Percentiles rank a stretch among this genome's conserved stretches.
Evolutionary conservation across 2,113 vertebrate species (phyloP).

Genomic region (Irena cyanogastra): DNA sequence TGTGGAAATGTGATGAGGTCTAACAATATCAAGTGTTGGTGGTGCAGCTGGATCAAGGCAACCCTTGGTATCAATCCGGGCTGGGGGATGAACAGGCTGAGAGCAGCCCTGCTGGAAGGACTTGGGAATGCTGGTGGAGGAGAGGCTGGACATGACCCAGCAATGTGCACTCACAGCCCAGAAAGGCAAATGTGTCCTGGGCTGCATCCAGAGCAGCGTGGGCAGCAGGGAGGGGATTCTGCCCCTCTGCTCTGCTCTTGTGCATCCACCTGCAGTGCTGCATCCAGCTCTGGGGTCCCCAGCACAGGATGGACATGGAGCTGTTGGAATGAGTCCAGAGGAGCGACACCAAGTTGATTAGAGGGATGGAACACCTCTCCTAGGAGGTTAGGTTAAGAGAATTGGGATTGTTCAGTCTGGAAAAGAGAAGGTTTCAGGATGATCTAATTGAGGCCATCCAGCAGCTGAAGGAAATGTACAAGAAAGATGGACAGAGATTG

Average conservation of each 20-base stretch:
- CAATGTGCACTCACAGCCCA: background rate
- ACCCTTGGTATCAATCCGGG: background rate
- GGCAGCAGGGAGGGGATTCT: background rate
- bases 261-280: fast-evolving
- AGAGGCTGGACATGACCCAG: background rate
- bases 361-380: background rate
- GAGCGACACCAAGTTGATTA: background rate
- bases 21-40: background rate
- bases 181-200: fast-evolving
- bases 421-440: background rate
- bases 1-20: background rate
- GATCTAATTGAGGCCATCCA: background rate
- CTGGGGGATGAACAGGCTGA: background rate
- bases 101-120: background rate
- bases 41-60: background rate
- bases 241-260: background rate
- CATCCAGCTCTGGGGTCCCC: background rate
- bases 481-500: background rate
- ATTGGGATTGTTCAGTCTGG: background rate
- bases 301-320: background rate
- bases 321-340: fast-evolving
- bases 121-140: background rate
- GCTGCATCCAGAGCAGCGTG: background rate
- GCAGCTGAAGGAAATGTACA: background rate
- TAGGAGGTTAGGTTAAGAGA: background rate